Conservation (phyloP, 2,888 invertebrate genomes). For the Mechanitis messenoides region DNA sequence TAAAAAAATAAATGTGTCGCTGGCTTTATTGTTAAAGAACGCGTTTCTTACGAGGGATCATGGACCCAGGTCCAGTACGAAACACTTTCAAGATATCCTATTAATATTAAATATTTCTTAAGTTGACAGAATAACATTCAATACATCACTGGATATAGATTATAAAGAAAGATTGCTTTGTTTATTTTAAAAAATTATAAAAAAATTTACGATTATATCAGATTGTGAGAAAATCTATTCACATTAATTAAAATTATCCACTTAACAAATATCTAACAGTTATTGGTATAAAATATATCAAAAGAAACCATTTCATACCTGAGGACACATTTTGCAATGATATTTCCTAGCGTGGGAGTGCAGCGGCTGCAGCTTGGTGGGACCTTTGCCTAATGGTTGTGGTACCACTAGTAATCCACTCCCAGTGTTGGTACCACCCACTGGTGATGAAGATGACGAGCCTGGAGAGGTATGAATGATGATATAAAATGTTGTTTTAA, state of each 20-base stretch:
- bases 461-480: constrained; percentile 49
- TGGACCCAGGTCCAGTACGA: neutral
- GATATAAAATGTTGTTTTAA: neutral
- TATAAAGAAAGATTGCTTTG: constrained; percentile 2
- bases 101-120: constrained; percentile 1
- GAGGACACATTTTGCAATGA: constrained; percentile 97
- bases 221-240: too few relatives aligned
- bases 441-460: constrained; percentile 69
- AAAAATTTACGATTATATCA: too few relatives aligned
- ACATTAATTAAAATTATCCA: too few relatives aligned
- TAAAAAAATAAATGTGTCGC: neutral
- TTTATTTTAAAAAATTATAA: neutral
- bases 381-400: constrained; percentile 85
- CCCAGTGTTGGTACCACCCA: constrained; percentile 62
- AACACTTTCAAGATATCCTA: constrained; percentile 4
- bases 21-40: neutral
- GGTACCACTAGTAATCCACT: constrained; percentile 87
- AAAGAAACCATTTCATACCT: constrained; percentile 80
- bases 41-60: neutral
- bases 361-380: constrained; percentile 64
- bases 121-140: neutral
- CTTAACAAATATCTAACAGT: neutral
- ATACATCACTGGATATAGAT: neutral
- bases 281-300: constrained; percentile 2
- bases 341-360: constrained; percentile 83